A percentile compares a stretch with the other conserved stretches of the same genome.
Evolutionary conservation across 2,888 invertebrate species (phyloP).

Genomic region (Epiblema foenella): DNA sequence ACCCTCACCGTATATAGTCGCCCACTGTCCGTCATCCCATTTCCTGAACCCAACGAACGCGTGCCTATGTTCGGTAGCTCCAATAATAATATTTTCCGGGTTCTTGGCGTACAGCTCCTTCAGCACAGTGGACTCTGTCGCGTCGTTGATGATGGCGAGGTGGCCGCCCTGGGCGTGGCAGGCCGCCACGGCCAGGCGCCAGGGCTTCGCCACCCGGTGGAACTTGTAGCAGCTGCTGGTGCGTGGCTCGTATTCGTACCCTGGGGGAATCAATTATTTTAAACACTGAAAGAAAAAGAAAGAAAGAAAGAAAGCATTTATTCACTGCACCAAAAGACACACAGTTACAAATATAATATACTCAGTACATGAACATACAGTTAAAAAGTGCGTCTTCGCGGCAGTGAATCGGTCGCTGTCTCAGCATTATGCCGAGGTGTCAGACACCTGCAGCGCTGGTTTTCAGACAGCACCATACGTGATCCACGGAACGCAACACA

Average conservation of each 20-base stretch:
- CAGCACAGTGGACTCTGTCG: conserved; percentile 4
- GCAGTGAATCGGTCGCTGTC: too few species aligned
- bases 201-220: not conserved
- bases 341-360: too few species aligned
- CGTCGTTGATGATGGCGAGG: conserved; percentile 23
- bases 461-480: too few species aligned
- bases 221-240: conserved; percentile 33
- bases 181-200: not conserved
- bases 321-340: too few species aligned
- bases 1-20: not conserved
- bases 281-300: too few species aligned
- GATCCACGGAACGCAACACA: too few species aligned
- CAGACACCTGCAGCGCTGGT: too few species aligned
- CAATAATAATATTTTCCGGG: not conserved
- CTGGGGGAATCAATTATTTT: not conserved
- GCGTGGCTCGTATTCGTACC: conserved; percentile 3
- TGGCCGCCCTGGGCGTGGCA: conserved; percentile 17
- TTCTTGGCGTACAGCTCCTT: not conserved
- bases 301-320: too few species aligned
- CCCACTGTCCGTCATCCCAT: conserved; percentile 13
- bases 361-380: too few species aligned
- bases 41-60: conserved; percentile 10
- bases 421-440: too few species aligned
- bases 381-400: too few species aligned
- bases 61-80: not conserved